Evolutionary conservation across 2,113 vertebrate genomes (phyloP), one percentile per base, ranked within the genome.

Genomic region (Erythrocebus patas): DNA sequence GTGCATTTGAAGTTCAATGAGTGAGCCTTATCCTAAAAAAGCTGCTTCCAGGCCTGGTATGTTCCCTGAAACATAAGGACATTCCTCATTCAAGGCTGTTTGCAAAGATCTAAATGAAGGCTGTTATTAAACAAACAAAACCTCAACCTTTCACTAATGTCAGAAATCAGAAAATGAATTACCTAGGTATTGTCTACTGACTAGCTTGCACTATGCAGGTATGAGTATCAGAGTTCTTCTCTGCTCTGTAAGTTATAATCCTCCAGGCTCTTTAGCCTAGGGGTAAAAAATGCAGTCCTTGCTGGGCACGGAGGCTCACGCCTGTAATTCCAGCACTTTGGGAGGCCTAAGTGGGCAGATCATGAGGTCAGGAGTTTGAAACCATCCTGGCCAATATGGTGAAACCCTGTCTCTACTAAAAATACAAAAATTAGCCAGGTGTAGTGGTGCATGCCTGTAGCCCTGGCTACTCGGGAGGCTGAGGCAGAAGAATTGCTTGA

Each of bases 51-150:
- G 72, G 30, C 40, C 68, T 79, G 13, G 13, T 25, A 8, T 40
- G 30, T 78, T 87, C 18, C 55, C 27, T 35, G 12, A 55, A 10
- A 7, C 3, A 3, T 32, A 81, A 66, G 43, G 78, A 70, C 78
- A 66, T 96, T 91, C 66, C 61, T 85, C 43, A 38, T 75, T 76
- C 52, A 23, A 64, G 76, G 57, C 43, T 55, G 11, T 93, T 78
- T 38, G 72, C 89, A 94, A 94, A 90, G 76, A 83, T 23, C 75
- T 61, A 48, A 88, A 89, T 57, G 89, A 76, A 91, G 27, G n/a
- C 27, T 78, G 11, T 86, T 87, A 70, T 83, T 43, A 87, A 83
- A 87, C n/a, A 80, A 92, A 72, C 66, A 52, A 64, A 40, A 38
- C 43, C 38, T 11, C 38, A 25, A 50, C 12, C 11, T 91, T 81